Conservation (phyloP, 2,113 vertebrate species). For the Columbina picui region DNA sequence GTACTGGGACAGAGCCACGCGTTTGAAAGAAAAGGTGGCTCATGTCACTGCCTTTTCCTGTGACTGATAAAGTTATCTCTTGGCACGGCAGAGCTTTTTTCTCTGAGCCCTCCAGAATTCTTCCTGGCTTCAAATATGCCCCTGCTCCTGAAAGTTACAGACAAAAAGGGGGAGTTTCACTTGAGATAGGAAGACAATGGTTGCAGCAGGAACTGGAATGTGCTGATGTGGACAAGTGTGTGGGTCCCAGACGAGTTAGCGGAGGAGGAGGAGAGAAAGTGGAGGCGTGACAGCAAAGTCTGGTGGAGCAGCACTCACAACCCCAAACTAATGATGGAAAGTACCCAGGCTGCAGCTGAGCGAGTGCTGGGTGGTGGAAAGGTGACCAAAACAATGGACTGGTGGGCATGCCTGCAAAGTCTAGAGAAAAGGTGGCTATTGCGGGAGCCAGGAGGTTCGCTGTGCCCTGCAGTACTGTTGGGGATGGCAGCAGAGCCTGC, state of each 20-base stretch:
- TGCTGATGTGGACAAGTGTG: background rate
- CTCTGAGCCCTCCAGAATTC: background rate
- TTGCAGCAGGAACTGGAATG: background rate
- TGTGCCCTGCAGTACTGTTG: background rate
- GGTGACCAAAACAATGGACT: background rate
- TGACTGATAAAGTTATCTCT: background rate
- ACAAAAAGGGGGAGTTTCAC: background rate
- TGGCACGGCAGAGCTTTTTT: background rate
- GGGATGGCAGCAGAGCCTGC: background rate
- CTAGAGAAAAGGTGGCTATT: background rate
- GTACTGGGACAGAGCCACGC: background rate
- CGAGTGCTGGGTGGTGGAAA: background rate
- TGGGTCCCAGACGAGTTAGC: background rate
- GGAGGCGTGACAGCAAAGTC: background rate
- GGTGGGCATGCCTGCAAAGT: background rate
- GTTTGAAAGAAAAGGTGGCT: background rate
- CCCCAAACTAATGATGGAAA: background rate
- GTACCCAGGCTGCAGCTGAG: background rate
- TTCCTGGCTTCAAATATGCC: background rate
- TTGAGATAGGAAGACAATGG: background rate
- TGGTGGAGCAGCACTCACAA: background rate
- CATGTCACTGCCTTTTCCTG: background rate
- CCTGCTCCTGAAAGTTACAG: background rate
- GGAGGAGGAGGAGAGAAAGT: background rate
- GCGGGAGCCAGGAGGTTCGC: fast-evolving